Conservation (phyloP, 1,140 invertebrate species). For the Drosophila melanogaster region Release_6_plus_ISO1_MT NT_037436.4:10375001-10375500, state of each 20-base stretch:
- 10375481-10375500: slow-evolving; percentile 46
- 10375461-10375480: slow-evolving; percentile 43
- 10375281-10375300: slow-evolving; percentile 4
- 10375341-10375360: slow-evolving; percentile 75
- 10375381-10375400: slow-evolving; percentile 42
- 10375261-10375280: slow-evolving; percentile 36
- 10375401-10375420: slow-evolving; percentile 1
- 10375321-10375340: slow-evolving; percentile 22
- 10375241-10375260: slow-evolving; percentile 45
- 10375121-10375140: slow-evolving; percentile 52
- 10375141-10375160: slow-evolving; percentile 65
- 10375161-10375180: slow-evolving; percentile 42
- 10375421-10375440: slow-evolving; percentile 34
- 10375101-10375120: slow-evolving; percentile 42
- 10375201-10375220: slow-evolving; percentile 79
- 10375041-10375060: slow-evolving; percentile 58
- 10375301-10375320: not conserved
- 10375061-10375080: slow-evolving; percentile 58
- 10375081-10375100: slow-evolving; percentile 39
- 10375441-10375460: slow-evolving; percentile 24
- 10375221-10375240: slow-evolving; percentile 72
- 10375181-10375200: slow-evolving; percentile 42
- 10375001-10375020: slow-evolving; percentile 44
- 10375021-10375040: slow-evolving; percentile 45
- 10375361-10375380: slow-evolving; percentile 66